A percentile compares a stretch with the other conserved stretches of the same genome.
phyloP scores from a whole-genome alignment of 1,140 invertebrate genomes.

The Drosophila ogumai region DNA sequence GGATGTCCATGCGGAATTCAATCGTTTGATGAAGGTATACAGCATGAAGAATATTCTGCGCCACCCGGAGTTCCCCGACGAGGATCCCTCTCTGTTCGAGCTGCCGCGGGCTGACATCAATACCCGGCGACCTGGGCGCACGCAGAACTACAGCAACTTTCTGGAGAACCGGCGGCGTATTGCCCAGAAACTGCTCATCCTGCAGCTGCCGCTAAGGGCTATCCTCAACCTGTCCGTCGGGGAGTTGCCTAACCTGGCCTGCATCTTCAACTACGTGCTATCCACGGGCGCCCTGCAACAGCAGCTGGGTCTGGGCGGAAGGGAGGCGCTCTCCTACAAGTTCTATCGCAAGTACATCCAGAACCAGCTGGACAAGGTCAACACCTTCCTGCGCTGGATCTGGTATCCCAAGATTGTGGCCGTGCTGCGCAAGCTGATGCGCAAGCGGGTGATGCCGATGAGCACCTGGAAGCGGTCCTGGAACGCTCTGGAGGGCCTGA shows the following conservation, averaged over 20 bases:
- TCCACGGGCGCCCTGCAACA: constrained; percentile 83
- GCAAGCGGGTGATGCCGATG: constrained; percentile 72
- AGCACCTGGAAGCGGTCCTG: constrained; percentile 71
- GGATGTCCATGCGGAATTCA: constrained; percentile 79
- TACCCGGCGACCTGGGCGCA: constrained; percentile 85
- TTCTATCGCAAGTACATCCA: constrained; percentile 77
- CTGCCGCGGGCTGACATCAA: constrained; percentile 63
- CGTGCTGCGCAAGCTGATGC: constrained; percentile 75
- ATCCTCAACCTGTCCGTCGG: constrained; percentile 86
- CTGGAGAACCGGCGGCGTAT: constrained; percentile 86
- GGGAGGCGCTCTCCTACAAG: constrained; percentile 73
- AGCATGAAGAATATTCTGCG: constrained; percentile 81
- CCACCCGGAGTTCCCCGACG: constrained; percentile 67
- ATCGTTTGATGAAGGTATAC: constrained; percentile 78
- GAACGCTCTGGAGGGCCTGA: constrained; percentile 83
- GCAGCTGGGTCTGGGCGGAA: constrained; percentile 83
- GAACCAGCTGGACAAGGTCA: constrained; percentile 84
- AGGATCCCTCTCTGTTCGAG: constrained; percentile 67
- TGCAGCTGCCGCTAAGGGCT: constrained; percentile 88
- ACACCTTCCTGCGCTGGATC: constrained; percentile 72
- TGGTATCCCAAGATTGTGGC: constrained; percentile 85
- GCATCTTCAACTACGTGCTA: constrained; percentile 81
- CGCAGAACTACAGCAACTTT: constrained; percentile 87
- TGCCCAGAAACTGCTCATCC: constrained; percentile 86
- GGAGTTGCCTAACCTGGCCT: constrained; percentile 85